These are phyloP conservation scores for Notarius quadriscutis DNA, from an alignment of 2,113 vertebrate species.

Conservation along the genomic window DNA sequence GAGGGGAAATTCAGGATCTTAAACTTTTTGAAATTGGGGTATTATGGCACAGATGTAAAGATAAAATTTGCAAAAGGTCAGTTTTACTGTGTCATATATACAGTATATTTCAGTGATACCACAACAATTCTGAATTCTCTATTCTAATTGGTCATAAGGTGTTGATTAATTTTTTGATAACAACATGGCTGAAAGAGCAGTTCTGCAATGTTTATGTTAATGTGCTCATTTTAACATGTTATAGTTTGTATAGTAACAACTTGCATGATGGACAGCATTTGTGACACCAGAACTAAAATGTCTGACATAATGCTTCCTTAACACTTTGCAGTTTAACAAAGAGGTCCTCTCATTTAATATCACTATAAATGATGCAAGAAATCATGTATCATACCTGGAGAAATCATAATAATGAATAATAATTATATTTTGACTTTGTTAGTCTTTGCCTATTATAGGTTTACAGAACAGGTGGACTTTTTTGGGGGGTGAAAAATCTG, in stretches of 20 bases:
- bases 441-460: constrained; percentile 59
- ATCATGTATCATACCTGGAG: constrained; percentile 16
- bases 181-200: background rate
- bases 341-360: constrained; percentile 54
- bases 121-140: background rate
- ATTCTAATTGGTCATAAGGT: background rate
- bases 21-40: too few relatives aligned
- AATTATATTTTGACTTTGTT: constrained; percentile 62
- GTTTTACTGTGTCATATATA: background rate
- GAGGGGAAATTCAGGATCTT: too few relatives aligned
- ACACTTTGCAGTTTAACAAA: constrained; percentile 2
- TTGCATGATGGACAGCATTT: background rate
- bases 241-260: background rate
- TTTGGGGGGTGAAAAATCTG: constrained; percentile 50
- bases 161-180: background rate
- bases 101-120: background rate
- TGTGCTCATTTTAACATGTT: background rate
- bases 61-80: background rate
- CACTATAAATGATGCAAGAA: constrained; percentile 50
- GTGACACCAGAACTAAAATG: background rate
- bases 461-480: constrained; percentile 67
- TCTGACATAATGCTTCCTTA: background rate
- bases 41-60: background rate
- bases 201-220: background rate
- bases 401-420: constrained; percentile 52